Conservation (phyloP, 2,888 invertebrate genomes). For the Coleophora flavipennella region DNA sequence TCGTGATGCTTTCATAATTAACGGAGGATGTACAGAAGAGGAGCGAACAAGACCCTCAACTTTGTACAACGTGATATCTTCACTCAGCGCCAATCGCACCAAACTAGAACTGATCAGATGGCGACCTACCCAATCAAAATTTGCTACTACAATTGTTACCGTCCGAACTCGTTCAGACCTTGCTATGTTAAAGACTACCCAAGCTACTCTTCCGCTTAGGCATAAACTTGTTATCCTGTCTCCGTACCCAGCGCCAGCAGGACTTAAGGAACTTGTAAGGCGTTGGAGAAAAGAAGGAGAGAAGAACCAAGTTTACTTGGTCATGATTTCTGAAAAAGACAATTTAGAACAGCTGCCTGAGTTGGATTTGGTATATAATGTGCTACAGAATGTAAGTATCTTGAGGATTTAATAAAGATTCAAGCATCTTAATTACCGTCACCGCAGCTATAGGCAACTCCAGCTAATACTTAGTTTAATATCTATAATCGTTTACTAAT, state of each 20-base stretch:
- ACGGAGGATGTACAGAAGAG: slow-evolving; percentile 14
- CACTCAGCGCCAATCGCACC: slow-evolving; percentile 13
- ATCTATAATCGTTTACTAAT: neutral
- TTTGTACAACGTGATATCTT: slow-evolving; percentile 20
- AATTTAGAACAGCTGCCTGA: slow-evolving; percentile 27
- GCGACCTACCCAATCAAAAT: slow-evolving; percentile 18
- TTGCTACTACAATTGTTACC: slow-evolving; percentile 22
- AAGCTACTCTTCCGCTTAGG: slow-evolving; percentile 17
- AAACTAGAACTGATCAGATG: slow-evolving; percentile 23
- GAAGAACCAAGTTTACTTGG: slow-evolving; percentile 25
- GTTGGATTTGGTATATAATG: slow-evolving; percentile 27
- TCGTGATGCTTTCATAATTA: slow-evolving; percentile 25
- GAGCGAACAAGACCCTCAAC: slow-evolving; percentile 15
- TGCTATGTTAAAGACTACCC: slow-evolving; percentile 16
- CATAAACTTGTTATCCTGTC: slow-evolving; percentile 27
- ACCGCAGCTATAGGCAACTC: too few relatives aligned
- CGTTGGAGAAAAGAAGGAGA: slow-evolving; percentile 26
- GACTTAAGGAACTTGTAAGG: slow-evolving; percentile 25
- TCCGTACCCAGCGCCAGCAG: slow-evolving; percentile 24
- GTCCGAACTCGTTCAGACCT: slow-evolving; percentile 24
- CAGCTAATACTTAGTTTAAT: too few relatives aligned
- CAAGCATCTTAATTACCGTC: neutral
- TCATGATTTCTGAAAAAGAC: slow-evolving; percentile 29
- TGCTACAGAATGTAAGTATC: slow-evolving; percentile 27
- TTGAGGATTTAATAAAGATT: neutral